A percentile compares a stretch with the other conserved stretches of the same genome.
These are phyloP conservation scores for Drosophila meridionalis DNA, from an alignment of 2,888 invertebrate species.

Conservation along the genomic window DNA sequence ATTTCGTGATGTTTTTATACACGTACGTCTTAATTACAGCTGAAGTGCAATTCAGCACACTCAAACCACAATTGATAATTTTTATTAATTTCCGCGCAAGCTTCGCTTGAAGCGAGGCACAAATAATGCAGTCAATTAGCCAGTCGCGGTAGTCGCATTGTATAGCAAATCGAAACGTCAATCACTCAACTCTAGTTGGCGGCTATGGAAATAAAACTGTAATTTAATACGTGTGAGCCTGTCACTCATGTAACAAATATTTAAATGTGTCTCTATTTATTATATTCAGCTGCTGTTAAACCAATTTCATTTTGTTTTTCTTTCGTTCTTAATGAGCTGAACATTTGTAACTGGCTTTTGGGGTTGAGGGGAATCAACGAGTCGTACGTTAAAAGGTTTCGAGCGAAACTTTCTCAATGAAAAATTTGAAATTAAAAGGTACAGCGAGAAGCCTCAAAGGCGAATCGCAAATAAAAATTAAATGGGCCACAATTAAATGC, in stretches of 20 bases:
- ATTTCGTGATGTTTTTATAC: constrained; percentile 16
- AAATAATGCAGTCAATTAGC: constrained; percentile 66
- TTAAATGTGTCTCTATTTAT: neutral
- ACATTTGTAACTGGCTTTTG: constrained; percentile 23
- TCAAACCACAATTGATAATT: constrained; percentile 37
- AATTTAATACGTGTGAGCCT: neutral
- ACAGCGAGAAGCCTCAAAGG: constrained; percentile 73
- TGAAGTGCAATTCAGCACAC: constrained; percentile 27
- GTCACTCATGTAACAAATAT: neutral
- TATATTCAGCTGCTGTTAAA: neutral
- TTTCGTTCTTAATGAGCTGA: constrained; percentile 63
- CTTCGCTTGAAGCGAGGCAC: constrained; percentile 30
- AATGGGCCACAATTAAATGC: constrained; percentile 70
- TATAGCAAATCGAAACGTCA: constrained; percentile 54
- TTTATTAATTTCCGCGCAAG: constrained; percentile 49
- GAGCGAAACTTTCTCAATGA: constrained; percentile 50
- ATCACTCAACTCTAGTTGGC: constrained; percentile 46
- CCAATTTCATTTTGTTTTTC: constrained; percentile 28
- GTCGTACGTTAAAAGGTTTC: neutral
- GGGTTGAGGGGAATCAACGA: neutral
- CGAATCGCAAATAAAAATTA: constrained; percentile 63
- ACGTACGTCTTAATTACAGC: constrained; percentile 47
- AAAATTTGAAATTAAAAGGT: constrained; percentile 70
- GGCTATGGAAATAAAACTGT: neutral
- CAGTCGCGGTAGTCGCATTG: constrained; percentile 3